phyloP scores from a whole-genome alignment of 2,113 vertebrate genomes.

The Poeciliopsis occidentalis region DNA sequence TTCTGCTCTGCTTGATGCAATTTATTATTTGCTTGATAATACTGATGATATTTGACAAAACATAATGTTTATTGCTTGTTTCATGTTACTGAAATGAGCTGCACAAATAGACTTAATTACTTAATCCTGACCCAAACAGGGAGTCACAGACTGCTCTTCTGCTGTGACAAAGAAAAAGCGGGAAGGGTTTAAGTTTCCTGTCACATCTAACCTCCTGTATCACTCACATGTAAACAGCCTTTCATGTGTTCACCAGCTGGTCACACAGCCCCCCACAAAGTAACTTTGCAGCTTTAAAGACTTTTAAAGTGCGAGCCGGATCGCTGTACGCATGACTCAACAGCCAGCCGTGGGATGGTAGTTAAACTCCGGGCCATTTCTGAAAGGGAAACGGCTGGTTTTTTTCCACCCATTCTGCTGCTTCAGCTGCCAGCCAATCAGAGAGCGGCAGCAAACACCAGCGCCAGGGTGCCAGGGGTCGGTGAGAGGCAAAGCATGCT shows the following conservation, averaged over 20 bases:
- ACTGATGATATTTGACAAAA: no score
- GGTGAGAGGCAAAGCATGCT: slow-evolving; percentile 51
- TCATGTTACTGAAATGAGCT: no score
- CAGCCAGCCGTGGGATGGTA: slow-evolving; percentile 43
- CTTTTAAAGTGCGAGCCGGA: slow-evolving; percentile 54
- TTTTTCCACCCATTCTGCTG: slow-evolving; percentile 28
- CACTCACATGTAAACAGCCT: slow-evolving; percentile 66
- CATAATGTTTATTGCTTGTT: no score
- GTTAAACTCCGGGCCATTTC: slow-evolving; percentile 54
- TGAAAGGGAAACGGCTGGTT: slow-evolving; percentile 40
- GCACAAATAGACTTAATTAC: background rate
- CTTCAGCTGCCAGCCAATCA: slow-evolving; percentile 39
- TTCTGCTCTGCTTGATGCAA: no score
- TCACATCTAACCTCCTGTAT: slow-evolving; percentile 26
- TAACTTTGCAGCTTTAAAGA: slow-evolving; percentile 67
- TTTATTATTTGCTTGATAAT: no score
- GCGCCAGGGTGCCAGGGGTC: slow-evolving; percentile 53
- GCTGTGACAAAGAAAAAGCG: slow-evolving; percentile 42
- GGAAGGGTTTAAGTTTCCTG: slow-evolving; percentile 61
- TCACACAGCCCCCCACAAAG: slow-evolving; percentile 43
- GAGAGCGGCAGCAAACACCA: slow-evolving; percentile 28
- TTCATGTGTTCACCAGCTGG: slow-evolving; percentile 61
- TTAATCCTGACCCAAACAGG: slow-evolving; percentile 9
- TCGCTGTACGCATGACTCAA: slow-evolving; percentile 14
- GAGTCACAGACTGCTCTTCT: slow-evolving; percentile 22